Conservation (phyloP, 2,113 vertebrate species). For the Felis catus region F.catus_Fca126_mat1.0 CM031419.1:211177001-211177500, state of each 20-base stretch:
- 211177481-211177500: neutral
- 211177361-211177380: neutral
- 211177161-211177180: too few species aligned
- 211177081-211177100: neutral
- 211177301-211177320: neutral
- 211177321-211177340: neutral
- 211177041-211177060: neutral
- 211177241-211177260: neutral
- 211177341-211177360: neutral
- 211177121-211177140: neutral
- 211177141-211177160: neutral
- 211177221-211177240: fast-evolving
- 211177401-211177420: neutral
- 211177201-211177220: too few species aligned
- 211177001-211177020: neutral
- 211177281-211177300: neutral
- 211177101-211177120: neutral
- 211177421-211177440: neutral
- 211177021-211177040: neutral
- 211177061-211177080: neutral
- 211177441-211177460: neutral
- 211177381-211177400: neutral
- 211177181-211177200: fast-evolving
- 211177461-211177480: neutral
- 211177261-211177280: neutral